Evolutionary conservation across 1,140 invertebrate genomes (phyloP).

Genomic region (Eupeodes corollae): DNA sequence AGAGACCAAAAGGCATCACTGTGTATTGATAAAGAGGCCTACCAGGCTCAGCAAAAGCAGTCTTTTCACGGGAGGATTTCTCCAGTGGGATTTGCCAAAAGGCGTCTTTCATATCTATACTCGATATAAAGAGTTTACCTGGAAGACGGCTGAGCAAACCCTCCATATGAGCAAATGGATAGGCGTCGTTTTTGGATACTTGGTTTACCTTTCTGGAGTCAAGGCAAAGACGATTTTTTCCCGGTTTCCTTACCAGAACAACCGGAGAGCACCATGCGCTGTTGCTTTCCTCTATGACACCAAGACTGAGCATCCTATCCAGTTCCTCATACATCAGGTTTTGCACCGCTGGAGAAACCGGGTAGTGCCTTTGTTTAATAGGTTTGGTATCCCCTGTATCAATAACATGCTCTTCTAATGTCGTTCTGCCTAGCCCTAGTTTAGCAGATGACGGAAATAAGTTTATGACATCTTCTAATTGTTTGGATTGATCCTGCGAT

Average conservation of each 20-base stretch:
- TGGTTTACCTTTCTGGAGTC: conserved; percentile 24
- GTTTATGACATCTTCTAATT: neutral
- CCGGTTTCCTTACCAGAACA: conserved; percentile 19
- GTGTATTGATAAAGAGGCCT: conserved; percentile 4
- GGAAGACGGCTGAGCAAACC: conserved; percentile 10
- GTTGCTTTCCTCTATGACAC: no score
- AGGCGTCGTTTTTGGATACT: conserved; percentile 6
- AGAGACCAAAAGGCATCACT: conserved; percentile 11
- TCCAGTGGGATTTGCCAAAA: conserved; percentile 29
- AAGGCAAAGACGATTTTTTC: conserved; percentile 20
- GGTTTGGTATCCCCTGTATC: conserved; percentile 17
- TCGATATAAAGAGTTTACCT: conserved; percentile 6
- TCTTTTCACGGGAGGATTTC: conserved; percentile 24
- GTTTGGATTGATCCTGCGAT: neutral
- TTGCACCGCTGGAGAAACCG: conserved; percentile 12
- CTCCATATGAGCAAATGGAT: conserved; percentile 15
- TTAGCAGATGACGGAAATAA: neutral
- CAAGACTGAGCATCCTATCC: no score
- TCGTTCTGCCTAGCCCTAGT: conserved; percentile 5
- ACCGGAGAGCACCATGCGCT: conserved; percentile 8
- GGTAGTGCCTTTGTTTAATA: conserved; percentile 21
- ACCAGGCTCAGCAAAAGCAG: conserved; percentile 27
- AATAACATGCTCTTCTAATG: conserved; percentile 19
- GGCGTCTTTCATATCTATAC: conserved; percentile 24
- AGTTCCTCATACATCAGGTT: conserved; percentile 10